These are phyloP conservation scores for Dinocampus coccinellae DNA, from an alignment of 2,888 invertebrate genomes.

Conservation along the genomic window DNA sequence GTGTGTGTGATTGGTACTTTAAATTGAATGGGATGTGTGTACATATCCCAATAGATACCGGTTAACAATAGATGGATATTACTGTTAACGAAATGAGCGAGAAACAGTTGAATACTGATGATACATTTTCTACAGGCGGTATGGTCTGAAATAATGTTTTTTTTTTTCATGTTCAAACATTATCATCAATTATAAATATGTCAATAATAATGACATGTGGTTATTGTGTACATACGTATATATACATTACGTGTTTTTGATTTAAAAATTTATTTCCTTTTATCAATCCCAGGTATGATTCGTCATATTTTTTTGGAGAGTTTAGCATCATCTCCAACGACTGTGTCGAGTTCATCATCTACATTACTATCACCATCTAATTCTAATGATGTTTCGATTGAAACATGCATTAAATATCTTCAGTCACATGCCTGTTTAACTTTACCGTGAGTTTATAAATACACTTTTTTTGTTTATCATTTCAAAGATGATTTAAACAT, in stretches of 20 bases:
- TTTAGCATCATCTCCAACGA: conserved; percentile 41
- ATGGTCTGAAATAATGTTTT: neutral
- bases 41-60: neutral
- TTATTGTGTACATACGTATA: too few relatives aligned
- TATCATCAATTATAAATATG: neutral
- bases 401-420: conserved; percentile 44
- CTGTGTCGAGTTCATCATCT: conserved; percentile 38
- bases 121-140: neutral
- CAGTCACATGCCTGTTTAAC: conserved; percentile 37
- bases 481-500: neutral
- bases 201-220: neutral
- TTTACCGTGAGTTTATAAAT: conserved; percentile 38
- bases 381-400: conserved; percentile 39
- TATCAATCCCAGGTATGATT: conserved; percentile 40
- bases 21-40: neutral
- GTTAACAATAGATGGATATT: neutral
- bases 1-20: neutral
- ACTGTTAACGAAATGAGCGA: neutral
- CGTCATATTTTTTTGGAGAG: conserved; percentile 46
- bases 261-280: neutral
- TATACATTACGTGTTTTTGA: neutral
- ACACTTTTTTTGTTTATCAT: neutral
- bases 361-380: conserved; percentile 29
- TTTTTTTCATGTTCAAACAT: neutral
- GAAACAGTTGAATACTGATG: neutral